Evolutionary conservation across 2,888 invertebrate genomes (phyloP).

Genomic region (Nemotelus nigrinus): DNA sequence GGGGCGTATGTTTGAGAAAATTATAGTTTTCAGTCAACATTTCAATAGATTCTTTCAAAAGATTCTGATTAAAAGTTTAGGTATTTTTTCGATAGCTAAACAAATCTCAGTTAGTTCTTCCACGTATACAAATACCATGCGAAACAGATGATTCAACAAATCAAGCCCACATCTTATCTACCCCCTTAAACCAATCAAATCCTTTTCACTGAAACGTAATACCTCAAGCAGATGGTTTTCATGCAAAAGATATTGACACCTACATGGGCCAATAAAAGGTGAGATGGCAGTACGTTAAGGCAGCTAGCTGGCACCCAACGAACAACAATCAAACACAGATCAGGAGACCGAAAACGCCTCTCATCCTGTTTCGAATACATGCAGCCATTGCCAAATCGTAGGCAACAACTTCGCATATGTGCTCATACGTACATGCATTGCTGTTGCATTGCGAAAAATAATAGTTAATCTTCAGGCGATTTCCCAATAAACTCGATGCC

Average conservation of each 20-base stretch:
- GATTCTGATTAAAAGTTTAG: no score
- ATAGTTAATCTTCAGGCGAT: conserved; percentile 27
- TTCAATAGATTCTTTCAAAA: no score
- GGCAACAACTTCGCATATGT: conserved; percentile 9
- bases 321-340: conserved; percentile 1
- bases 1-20: no score
- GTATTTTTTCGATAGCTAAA: neutral
- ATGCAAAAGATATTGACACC: conserved; percentile 40
- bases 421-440: no score
- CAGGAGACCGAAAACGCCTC: conserved; percentile 12
- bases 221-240: conserved; percentile 23
- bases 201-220: neutral
- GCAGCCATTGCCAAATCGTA: conserved; percentile 4
- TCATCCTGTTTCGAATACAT: neutral
- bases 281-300: neutral
- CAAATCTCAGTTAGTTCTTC: no score
- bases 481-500: conserved; percentile 37
- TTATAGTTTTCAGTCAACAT: no score
- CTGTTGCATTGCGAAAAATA: conserved; percentile 6
- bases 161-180: neutral
- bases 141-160: neutral
- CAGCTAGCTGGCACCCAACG: neutral
- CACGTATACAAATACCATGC: no score
- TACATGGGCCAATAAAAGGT: conserved; percentile 34
- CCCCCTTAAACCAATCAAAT: neutral